A percentile compares a stretch with the other conserved stretches of the same genome.
phyloP scores from a whole-genome alignment of 2,888 invertebrate genomes.

The Acanthopleura granulata region DNA sequence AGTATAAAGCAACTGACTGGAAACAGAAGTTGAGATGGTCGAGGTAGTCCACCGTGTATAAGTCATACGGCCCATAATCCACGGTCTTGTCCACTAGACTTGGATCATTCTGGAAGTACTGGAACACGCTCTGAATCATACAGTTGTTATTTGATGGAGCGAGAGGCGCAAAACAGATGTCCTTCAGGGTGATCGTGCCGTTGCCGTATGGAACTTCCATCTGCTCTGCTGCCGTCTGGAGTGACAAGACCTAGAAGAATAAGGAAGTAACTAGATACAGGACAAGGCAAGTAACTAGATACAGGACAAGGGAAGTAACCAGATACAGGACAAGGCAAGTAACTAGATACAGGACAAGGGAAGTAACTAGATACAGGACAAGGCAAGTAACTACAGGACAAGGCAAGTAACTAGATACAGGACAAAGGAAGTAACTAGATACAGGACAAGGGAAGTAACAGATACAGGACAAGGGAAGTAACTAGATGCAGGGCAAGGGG shows the following conservation, averaged over 20 bases:
- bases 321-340: background rate
- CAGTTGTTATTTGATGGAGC: constrained; percentile 81
- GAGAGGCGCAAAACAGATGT: constrained; percentile 94
- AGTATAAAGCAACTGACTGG: constrained; percentile 59
- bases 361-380: constrained; percentile 10
- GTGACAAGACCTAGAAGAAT: constrained; percentile 59
- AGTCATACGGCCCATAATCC: constrained; percentile 34
- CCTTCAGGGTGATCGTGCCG: constrained; percentile 71
- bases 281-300: too few relatives aligned
- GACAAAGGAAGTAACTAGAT: too few relatives aligned
- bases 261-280: background rate
- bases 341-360: background rate
- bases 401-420: background rate
- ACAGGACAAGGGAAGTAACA: background rate
- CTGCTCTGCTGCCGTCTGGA: constrained; percentile 59
- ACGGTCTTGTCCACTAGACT: constrained; percentile 44
- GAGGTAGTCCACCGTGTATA: constrained; percentile 76
- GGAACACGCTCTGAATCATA: constrained; percentile 90
- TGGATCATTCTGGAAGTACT: constrained; percentile 81
- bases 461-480: background rate
- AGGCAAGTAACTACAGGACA: too few relatives aligned
- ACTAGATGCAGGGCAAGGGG: background rate
- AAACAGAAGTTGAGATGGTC: constrained; percentile 82
- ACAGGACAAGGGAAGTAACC: background rate
- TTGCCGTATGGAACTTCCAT: constrained; percentile 29